Conservation (phyloP, 2,797 vertebrate species). For the Crenuchus spilurus region DNA sequence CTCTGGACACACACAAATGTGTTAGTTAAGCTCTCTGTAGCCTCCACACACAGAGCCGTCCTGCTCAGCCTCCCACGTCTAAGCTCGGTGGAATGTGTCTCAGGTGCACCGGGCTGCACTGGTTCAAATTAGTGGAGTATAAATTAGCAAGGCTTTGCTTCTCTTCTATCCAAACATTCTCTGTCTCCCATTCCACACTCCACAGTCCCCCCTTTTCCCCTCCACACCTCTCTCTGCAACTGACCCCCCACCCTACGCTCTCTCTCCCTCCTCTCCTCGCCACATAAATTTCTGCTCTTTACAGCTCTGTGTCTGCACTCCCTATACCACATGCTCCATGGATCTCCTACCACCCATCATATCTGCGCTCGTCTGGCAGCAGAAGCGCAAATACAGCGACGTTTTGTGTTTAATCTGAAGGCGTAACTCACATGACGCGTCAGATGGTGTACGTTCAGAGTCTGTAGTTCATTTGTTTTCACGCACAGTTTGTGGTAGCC, state of each 20-base stretch:
- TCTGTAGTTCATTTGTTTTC: background rate
- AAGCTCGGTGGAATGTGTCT: slow-evolving; percentile 69
- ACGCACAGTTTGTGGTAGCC: background rate
- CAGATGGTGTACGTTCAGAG: background rate
- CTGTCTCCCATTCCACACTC: slow-evolving; percentile 47
- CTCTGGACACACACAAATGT: slow-evolving; percentile 33
- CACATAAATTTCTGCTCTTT: slow-evolving; percentile 78
- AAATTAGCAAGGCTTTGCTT: slow-evolving; percentile 74
- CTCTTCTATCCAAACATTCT: slow-evolving; percentile 57
- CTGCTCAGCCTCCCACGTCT: slow-evolving; percentile 72
- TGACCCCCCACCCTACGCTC: slow-evolving; percentile 61
- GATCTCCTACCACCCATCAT: slow-evolving; percentile 21
- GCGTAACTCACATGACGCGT: background rate
- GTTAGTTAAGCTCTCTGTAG: too few relatives aligned
- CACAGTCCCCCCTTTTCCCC: slow-evolving; percentile 51
- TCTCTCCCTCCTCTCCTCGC: slow-evolving; percentile 48
- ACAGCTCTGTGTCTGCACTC: slow-evolving; percentile 72
- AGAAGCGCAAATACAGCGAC: slow-evolving; percentile 58
- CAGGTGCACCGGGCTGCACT: slow-evolving; percentile 78
- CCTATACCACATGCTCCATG: slow-evolving; percentile 43
- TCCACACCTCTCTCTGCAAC: slow-evolving; percentile 70
- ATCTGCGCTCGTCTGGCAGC: slow-evolving; percentile 57
- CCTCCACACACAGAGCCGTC: slow-evolving; percentile 49
- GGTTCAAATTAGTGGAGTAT: slow-evolving; percentile 81
- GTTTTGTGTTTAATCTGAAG: background rate